Percentiles rank a stretch among this genome's conserved stretches.
Conservation (phyloP, 2,113 vertebrate genomes). For the Ibidorhyncha struthersii region DNA sequence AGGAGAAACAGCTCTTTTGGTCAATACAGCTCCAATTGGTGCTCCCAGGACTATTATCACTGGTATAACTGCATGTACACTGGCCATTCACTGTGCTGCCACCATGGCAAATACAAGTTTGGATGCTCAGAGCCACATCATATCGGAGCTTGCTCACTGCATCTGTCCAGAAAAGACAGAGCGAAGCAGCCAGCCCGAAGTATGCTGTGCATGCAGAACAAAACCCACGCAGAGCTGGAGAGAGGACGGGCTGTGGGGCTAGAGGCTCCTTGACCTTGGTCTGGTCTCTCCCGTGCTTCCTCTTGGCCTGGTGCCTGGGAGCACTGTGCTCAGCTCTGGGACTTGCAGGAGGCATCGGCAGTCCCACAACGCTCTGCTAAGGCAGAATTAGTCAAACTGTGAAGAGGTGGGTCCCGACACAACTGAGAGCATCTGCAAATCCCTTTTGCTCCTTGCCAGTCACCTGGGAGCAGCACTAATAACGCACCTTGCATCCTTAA, state of each 20-base stretch:
- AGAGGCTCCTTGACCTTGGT: neutral
- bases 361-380: neutral
- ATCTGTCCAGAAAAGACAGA: neutral
- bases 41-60: neutral
- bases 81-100: neutral
- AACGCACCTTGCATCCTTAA: neutral
- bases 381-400: neutral
- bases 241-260: neutral
- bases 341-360: neutral
- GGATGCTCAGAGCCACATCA: neutral
- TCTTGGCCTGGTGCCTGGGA: fast-evolving
- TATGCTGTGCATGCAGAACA: fast-evolving
- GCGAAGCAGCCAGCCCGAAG: neutral
- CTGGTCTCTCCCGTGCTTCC: fast-evolving
- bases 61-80: neutral
- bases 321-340: fast-evolving
- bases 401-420: neutral
- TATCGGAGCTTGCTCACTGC: neutral
- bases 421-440: neutral
- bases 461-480: fast-evolving
- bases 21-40: neutral
- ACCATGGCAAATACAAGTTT: neutral
- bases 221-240: neutral
- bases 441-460: neutral
- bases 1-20: neutral